These are phyloP conservation scores for Penaeus monodon DNA, from an alignment of 2,888 invertebrate species.

Conservation along the genomic window DNA sequence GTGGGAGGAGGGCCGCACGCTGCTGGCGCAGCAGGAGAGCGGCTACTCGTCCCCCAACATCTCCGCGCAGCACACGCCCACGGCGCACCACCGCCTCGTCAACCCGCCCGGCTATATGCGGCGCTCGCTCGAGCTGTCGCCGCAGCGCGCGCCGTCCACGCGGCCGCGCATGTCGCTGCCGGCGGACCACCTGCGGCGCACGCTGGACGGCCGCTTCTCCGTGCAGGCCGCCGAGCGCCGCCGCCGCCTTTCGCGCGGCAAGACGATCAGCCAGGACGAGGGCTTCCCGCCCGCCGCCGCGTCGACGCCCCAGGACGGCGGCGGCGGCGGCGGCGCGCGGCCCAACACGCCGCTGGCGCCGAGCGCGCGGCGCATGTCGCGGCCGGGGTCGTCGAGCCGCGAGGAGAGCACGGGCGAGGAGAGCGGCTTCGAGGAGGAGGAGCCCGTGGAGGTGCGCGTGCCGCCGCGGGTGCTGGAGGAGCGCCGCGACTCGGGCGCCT, in stretches of 20 bases:
- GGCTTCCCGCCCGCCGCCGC: constrained; percentile 49
- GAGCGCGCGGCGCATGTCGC: constrained; percentile 55
- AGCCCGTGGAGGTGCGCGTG: constrained; percentile 62
- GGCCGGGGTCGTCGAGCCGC: constrained; percentile 62
- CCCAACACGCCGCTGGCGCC: constrained; percentile 44
- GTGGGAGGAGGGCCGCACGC: constrained; percentile 60
- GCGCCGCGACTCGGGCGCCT: constrained; percentile 56
- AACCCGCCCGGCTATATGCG: constrained; percentile 55
- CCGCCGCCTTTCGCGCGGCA: constrained; percentile 57
- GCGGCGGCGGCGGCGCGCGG: constrained; percentile 6
- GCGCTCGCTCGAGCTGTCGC: constrained; percentile 57
- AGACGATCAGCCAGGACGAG: constrained; percentile 63
- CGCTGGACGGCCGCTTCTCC: constrained; percentile 61
- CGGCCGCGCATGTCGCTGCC: constrained; percentile 63
- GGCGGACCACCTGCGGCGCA: constrained; percentile 57
- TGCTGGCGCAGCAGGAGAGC: constrained; percentile 62
- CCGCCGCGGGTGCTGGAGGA: constrained; percentile 61
- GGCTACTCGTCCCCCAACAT: constrained; percentile 64
- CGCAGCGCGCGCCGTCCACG: constrained; percentile 46
- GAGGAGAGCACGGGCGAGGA: constrained; percentile 64
- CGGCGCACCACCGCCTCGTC: constrained; percentile 58
- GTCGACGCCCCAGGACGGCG: constrained; percentile 34
- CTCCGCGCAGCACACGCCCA: constrained; percentile 63
- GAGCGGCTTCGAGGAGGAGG: constrained; percentile 64
- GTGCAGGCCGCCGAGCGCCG: constrained; percentile 57